phyloP scores from a whole-genome alignment of 2,797 vertebrate species.

The Galaxias olidus region DNA sequence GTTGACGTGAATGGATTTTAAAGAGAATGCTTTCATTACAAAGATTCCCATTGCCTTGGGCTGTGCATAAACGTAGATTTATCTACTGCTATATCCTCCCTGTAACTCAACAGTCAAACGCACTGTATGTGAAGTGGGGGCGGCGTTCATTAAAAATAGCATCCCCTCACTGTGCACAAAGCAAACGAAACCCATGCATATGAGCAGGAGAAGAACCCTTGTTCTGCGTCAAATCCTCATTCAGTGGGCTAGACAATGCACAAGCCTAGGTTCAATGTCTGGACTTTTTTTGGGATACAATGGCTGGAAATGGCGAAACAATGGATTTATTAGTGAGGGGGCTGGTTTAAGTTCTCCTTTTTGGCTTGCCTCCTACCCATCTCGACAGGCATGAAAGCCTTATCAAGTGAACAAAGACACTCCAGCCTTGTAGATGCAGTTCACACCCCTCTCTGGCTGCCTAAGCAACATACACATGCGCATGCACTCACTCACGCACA shows the following conservation, averaged over 20 bases:
- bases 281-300: slow-evolving; percentile 6
- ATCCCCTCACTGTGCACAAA: slow-evolving; percentile 50
- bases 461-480: not conserved
- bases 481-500: slow-evolving; percentile 4
- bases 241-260: slow-evolving; percentile 2
- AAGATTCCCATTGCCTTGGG: not conserved
- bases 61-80: not conserved
- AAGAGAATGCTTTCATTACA: slow-evolving; percentile 18
- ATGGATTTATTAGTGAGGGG: slow-evolving; percentile 38
- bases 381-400: slow-evolving; percentile 64
- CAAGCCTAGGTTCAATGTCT: slow-evolving; percentile 14
- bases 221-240: slow-evolving; percentile 33
- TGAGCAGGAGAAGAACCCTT: slow-evolving; percentile 17
- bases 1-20: not conserved
- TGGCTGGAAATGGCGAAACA: slow-evolving; percentile 34
- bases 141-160: slow-evolving; percentile 47
- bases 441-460: slow-evolving; percentile 56
- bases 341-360: slow-evolving; percentile 26
- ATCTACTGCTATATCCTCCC: not conserved
- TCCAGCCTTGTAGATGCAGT: slow-evolving; percentile 29
- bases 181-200: slow-evolving; percentile 32
- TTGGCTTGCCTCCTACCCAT: slow-evolving; percentile 40
- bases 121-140: slow-evolving; percentile 1
- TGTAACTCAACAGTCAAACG: not conserved
- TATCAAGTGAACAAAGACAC: slow-evolving; percentile 73